phyloP scores from a whole-genome alignment of 2,113 vertebrate species.

The Grus americana region DNA sequence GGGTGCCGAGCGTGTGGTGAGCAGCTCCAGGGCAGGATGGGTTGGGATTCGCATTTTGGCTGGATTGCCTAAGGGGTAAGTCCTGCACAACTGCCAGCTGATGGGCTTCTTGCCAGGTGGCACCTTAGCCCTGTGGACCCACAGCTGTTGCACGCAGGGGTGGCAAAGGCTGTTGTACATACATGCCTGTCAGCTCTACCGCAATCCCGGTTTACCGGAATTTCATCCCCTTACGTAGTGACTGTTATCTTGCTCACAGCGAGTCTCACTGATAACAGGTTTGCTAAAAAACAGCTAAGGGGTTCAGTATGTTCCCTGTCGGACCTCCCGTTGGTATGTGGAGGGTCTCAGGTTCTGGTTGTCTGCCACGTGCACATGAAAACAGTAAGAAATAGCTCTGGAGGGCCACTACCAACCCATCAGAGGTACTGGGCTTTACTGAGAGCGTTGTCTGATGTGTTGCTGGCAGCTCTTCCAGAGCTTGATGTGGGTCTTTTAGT shows the following conservation, averaged over 20 bases:
- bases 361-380: rapidly evolving
- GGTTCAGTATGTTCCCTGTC: not conserved
- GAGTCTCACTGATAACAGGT: too few species aligned
- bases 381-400: not conserved
- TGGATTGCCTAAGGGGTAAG: not conserved
- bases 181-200: not conserved
- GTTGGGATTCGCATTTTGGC: not conserved
- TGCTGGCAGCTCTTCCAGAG: not conserved
- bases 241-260: not conserved
- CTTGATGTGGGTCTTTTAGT: not conserved
- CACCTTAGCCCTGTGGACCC: not conserved
- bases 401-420: not conserved
- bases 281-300: not conserved
- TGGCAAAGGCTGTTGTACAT: not conserved
- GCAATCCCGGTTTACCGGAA: not conserved
- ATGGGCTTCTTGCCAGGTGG: not conserved
- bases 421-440: not conserved
- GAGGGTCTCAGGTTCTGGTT: not conserved
- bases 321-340: rapidly evolving
- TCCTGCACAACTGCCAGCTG: not conserved
- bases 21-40: not conserved
- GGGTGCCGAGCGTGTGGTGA: not conserved
- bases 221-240: not conserved
- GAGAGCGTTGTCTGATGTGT: not conserved
- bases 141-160: rapidly evolving